Base-by-base conservation (phyloP, 2,888 invertebrate species). In the Stenchaetothrips biformis region DNA sequence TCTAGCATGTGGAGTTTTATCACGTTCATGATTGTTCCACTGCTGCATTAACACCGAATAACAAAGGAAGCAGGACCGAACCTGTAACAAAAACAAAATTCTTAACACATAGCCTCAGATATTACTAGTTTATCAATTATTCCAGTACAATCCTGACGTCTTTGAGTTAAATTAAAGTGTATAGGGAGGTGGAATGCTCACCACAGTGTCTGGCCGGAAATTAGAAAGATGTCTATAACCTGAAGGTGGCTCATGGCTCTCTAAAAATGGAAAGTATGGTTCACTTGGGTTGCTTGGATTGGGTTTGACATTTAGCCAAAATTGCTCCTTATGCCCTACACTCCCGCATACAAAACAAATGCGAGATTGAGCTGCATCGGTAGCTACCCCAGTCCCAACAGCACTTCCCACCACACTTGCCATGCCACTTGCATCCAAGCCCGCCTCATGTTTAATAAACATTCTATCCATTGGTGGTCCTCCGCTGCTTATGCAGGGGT, bases 231-330 rank as follows among this genome's bases (percentile, higher is more conserved):
- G 83, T 78, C 83, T 82, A 85, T 93, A 94, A n/a, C 93, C 94
- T 81, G 89, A 88, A 0, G 97, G 97, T 18, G 95, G 92, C 83
- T 95, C 94, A 88, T 97, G 97, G 25, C 93, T 92, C 84, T 95
- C 95, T 85, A 97, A 89, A 88, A 97, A 97, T 79, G 97, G 96
- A 88, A 97, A 97, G 87, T 94, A 95, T 13, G 97, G 93, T 86
- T 95, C 94, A 81, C 90, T 89, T 67, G 92, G 89, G 83, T 92
- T 90, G 84, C 91, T 92, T 80, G 91, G 89, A 84, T 91, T 91
- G 82, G 92, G 91, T 86, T 92, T 92, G 78, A 92, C 91, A 83
- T 91, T 89, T 79, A 93, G 85, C 84, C 90, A 89, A 85, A 89
- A 90, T 79, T 89, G 88, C 82, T 92, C 91, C 62, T 89, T 88